Evolutionary conservation across 1,140 invertebrate species (phyloP).

Genomic region (Rhagoletis zephyria): DNA sequence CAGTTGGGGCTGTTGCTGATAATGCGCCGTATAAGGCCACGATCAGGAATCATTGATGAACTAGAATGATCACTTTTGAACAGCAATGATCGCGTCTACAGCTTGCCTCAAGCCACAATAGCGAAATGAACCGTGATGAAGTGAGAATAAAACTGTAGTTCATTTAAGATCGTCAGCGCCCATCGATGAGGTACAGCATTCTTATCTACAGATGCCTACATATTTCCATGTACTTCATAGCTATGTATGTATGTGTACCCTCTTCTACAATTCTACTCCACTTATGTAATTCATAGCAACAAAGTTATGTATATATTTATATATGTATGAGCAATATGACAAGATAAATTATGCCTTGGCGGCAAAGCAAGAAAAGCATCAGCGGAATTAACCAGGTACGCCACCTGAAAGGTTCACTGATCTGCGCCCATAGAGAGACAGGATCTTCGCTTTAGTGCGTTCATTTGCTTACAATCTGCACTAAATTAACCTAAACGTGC

Average conservation of each 20-base stretch:
- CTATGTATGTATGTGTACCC: not conserved
- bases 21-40: not conserved
- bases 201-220: too few relatives aligned
- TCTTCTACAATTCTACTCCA: not conserved
- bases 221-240: too few relatives aligned
- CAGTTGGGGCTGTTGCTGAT: not conserved
- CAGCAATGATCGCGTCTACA: not conserved
- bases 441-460: slow-evolving; percentile 41
- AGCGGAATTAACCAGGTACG: not conserved
- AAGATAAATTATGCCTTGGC: not conserved
- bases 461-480: slow-evolving; percentile 39
- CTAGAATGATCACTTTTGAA: not conserved
- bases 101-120: not conserved
- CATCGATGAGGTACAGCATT: not conserved
- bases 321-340: not conserved
- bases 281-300: too few relatives aligned
- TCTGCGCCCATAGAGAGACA: not conserved
- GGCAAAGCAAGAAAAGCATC: not conserved
- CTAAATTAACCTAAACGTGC: slow-evolving; percentile 46
- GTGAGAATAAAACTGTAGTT: not conserved
- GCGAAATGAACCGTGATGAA: not conserved
- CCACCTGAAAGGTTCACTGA: slow-evolving; percentile 1
- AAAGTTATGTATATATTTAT: too few relatives aligned
- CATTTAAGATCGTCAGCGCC: not conserved
- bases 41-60: not conserved